Evolutionary conservation across 2,113 vertebrate genomes (phyloP), one percentile per base, ranked within the genome.

Genomic region (human): DNA sequence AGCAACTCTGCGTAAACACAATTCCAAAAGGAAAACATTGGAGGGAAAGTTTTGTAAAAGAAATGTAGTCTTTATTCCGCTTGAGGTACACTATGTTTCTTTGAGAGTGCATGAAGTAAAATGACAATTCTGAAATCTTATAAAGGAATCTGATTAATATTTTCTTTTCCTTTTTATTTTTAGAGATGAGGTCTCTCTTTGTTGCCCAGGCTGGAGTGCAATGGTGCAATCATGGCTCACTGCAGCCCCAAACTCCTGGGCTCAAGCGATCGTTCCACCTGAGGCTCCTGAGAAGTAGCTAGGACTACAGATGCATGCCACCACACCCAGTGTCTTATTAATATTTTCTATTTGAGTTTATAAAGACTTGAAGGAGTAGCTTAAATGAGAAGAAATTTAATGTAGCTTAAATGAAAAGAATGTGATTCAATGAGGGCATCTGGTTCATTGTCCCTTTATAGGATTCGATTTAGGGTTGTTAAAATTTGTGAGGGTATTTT

Each of bases 321-420:
- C 45, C 45, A 45, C 45, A 45, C 45, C 45, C 45, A 45, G 45
- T 45, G 20, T 64, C 12, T 32, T 0, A 1, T 16, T 16, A 87
- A 84, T 84, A 6, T 81, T 96, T 91, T 97, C 66, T 48, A 86
- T 70, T 57, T 80, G 64, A 40, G 27, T 93, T 40, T 96, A 97
- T 72, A 93, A 66, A 95, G 43, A 38, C 30, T 45, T 35, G 55
- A 59, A 66, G 86, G 45, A 40, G 52, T 73, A 27, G 5, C 8
- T 86, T 82, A 43, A 64, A n/a, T 73, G 40, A 57, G 27, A 95
- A 76, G 61, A 80, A 68, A 45, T 45, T 10, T 45, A 45, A 45
- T 45, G 45, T 45, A 45, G 45, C 45, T 45, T 45, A 45, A 45
- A 45, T 45, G 45, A 45, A 45, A 45, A 52, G 75, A 68, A 66